Evolutionary conservation across 2,888 invertebrate genomes (phyloP).

Genomic region (Blastobasis lacticolella): DNA sequence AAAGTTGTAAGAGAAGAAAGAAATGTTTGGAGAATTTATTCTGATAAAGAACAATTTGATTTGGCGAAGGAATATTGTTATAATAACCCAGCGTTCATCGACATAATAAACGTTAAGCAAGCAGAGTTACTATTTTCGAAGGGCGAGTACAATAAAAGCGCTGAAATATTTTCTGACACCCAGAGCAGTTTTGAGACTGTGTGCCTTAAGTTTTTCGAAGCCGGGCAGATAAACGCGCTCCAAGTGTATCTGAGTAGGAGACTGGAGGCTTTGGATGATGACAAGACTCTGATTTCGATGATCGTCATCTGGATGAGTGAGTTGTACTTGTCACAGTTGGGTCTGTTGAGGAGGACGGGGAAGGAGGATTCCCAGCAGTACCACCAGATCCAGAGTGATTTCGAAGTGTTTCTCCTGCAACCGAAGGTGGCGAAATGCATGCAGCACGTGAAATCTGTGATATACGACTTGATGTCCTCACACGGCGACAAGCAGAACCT

Average conservation of each 20-base stretch:
- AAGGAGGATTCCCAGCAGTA: constrained; percentile 65
- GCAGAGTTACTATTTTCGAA: constrained; percentile 89
- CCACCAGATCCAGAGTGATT: constrained; percentile 80
- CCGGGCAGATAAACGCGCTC: constrained; percentile 87
- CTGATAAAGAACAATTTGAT: constrained; percentile 89
- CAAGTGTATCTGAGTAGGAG: constrained; percentile 91
- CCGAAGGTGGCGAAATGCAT: constrained; percentile 86
- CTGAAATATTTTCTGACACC: constrained; percentile 91
- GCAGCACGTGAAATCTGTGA: constrained; percentile 84
- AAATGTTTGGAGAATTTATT: constrained; percentile 91
- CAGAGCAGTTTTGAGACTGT: constrained; percentile 95
- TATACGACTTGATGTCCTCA: constrained; percentile 93
- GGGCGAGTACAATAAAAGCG: constrained; percentile 87
- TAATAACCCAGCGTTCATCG: constrained; percentile 85
- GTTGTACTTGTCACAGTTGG: constrained; percentile 90
- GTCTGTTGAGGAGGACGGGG: constrained; percentile 76
- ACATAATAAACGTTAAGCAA: constrained; percentile 89
- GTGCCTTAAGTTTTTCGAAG: constrained; percentile 90
- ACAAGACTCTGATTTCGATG: constrained; percentile 93
- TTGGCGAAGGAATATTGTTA: constrained; percentile 89
- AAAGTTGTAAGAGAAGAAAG: constrained; percentile 88
- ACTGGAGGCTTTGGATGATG: constrained; percentile 81
- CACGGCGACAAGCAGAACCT: constrained; percentile 96
- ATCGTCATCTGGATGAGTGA: constrained; percentile 96
- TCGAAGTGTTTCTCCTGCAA: constrained; percentile 83